Evolutionary conservation across 2,113 vertebrate species (phyloP), one percentile per base, ranked within the genome.

Genomic region (Danio rerio): DNA sequence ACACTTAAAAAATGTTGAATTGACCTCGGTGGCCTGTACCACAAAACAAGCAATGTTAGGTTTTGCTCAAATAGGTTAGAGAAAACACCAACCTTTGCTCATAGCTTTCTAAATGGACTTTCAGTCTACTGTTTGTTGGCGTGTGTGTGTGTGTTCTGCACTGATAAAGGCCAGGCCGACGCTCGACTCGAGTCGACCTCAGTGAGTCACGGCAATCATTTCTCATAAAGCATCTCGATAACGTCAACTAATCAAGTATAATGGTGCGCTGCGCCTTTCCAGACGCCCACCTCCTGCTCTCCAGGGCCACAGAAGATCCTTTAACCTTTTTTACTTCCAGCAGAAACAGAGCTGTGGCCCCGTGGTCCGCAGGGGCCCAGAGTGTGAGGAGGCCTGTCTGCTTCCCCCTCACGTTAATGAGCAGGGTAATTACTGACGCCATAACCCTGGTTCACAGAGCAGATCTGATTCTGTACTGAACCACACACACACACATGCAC

Each of bases 361-460:
- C 6, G n/a, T 59, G 40, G 20, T 75, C 55, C 72, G 6, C 72
- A 59, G 55, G 15, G 42, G 73, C 31, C 53, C 53, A 31, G 7
- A 56, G 15, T 81, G 83, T 76, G 81, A 72, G 72, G 6, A 45
- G 66, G 72, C 85, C 73, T 87, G 89, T 86, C 77, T 81, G 68
- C 76, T 86, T 84, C 86, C 88, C 80, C 84, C 81, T 81, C 85
- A 82, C 83, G 87, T 88, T 93, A 93, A 92, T 93, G 91, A 94
- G 91, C 85, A 89, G 90, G 90, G 89, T 93, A 91, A 94, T 94
- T 93, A 93, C 21, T 85, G 85, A 85, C 87, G 88, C 91, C 83
- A 88, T 61, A 61, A 75, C 55, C 73, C 78, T 79, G 91, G 90
- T 89, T 87, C 88, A 91, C 89, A 84, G 86, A 86, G 87, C 85